phyloP scores from a whole-genome alignment of 2,888 invertebrate genomes.

The Drosophila algonquin region DNA sequence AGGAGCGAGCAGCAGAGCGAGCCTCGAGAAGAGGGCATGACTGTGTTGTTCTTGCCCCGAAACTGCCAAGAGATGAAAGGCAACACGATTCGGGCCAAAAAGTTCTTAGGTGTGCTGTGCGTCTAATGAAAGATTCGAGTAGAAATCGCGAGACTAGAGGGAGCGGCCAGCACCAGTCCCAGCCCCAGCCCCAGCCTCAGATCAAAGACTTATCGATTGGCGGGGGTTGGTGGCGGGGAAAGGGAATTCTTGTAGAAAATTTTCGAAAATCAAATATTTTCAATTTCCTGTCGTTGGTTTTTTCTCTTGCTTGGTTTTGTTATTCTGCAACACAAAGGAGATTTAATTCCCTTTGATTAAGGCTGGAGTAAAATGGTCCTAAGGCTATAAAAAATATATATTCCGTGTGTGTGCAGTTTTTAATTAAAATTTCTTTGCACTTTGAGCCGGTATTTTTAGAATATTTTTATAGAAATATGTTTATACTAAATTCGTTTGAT shows the following conservation, averaged over 20 bases:
- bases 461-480: background rate
- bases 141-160: conserved; percentile 18
- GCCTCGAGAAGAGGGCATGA: conserved; percentile 21
- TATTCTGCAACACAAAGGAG: conserved; percentile 3
- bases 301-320: background rate
- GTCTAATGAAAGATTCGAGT: conserved; percentile 49
- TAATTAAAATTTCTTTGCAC: conserved; percentile 21
- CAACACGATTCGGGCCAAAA: conserved; percentile 43
- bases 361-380: background rate
- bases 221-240: background rate
- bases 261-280: conserved; percentile 50
- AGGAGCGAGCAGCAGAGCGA: conserved; percentile 27
- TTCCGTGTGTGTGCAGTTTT: conserved; percentile 9
- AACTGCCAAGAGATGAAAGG: conserved; percentile 56
- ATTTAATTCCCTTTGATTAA: conserved; percentile 15
- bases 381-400: background rate
- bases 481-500: background rate
- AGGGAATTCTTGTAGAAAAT: conserved; percentile 54
- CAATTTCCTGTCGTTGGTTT: conserved; percentile 38
- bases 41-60: conserved; percentile 29
- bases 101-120: conserved; percentile 33
- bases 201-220: conserved; percentile 69
- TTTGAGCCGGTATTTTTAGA: background rate
- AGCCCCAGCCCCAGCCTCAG: conserved; percentile 38
- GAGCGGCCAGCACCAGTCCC: conserved; percentile 12